A percentile compares a stretch with the other conserved stretches of the same genome.
Evolutionary conservation across 2,888 invertebrate species (phyloP).

Genomic region (Anagyrus pseudococci): DNA sequence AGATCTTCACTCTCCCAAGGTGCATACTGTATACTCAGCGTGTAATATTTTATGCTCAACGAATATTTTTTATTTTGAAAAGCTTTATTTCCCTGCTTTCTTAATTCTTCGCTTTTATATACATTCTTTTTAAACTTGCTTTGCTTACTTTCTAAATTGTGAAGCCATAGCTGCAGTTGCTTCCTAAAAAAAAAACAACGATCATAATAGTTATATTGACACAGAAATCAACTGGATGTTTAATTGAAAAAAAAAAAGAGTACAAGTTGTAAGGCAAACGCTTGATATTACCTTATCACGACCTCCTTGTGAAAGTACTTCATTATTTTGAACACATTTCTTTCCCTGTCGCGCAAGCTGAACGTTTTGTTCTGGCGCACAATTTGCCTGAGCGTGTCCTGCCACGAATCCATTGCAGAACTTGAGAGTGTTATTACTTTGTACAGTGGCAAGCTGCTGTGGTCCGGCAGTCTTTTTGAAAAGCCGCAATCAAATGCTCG

Average conservation of each 20-base stretch:
- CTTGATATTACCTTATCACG: slow-evolving; percentile 16
- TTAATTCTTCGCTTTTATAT: slow-evolving; percentile 55
- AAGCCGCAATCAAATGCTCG: too few species aligned
- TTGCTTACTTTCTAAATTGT: slow-evolving; percentile 12
- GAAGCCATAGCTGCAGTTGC: slow-evolving; percentile 18
- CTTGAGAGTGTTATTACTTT: too few species aligned
- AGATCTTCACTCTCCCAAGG: slow-evolving; percentile 66
- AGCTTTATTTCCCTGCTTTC: slow-evolving; percentile 67
- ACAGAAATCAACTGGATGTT: background rate
- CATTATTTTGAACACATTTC: slow-evolving; percentile 35
- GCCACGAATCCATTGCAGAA: slow-evolving; percentile 32
- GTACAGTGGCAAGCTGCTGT: too few species aligned
- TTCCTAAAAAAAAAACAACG: slow-evolving; percentile 8
- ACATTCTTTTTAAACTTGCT: slow-evolving; percentile 48
- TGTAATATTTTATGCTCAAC: slow-evolving; percentile 68
- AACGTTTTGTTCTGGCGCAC: slow-evolving; percentile 28
- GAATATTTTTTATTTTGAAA: slow-evolving; percentile 65
- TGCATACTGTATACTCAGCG: slow-evolving; percentile 70
- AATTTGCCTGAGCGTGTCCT: slow-evolving; percentile 20
- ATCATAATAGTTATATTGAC: background rate
- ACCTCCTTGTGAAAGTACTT: slow-evolving; percentile 19
- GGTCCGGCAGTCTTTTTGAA: too few species aligned
- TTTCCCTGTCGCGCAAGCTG: slow-evolving; percentile 25
- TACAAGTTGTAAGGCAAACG: background rate
- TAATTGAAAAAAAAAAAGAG: background rate